These are phyloP conservation scores for Erpobdella octoculata DNA, from an alignment of 2,888 invertebrate species.

Conservation along the genomic window DNA sequence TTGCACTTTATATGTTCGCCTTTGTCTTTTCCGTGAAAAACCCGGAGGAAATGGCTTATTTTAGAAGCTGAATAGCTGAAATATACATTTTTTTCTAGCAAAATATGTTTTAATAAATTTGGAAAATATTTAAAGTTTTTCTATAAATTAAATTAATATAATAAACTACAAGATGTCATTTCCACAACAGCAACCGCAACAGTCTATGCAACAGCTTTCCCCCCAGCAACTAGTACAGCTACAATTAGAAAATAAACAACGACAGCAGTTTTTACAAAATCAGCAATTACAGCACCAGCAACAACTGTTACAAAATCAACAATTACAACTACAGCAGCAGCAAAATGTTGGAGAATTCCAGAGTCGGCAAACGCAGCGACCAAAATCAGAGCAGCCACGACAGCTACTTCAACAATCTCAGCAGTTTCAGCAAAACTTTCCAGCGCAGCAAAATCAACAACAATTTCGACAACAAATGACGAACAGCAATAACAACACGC, in stretches of 20 bases:
- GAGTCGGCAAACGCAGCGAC: not conserved
- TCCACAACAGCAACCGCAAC: not conserved
- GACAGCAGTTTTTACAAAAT: not conserved
- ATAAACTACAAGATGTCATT: no score
- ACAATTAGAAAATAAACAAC: not conserved
- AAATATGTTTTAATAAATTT: no score
- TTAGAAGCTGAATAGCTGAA: no score
- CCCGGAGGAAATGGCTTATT: no score
- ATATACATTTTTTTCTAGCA: no score
- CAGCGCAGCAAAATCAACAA: not conserved
- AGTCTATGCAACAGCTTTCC: not conserved
- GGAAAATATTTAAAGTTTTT: no score
- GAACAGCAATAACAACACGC: not conserved
- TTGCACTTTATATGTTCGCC: no score
- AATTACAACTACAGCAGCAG: not conserved
- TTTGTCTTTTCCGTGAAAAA: no score
- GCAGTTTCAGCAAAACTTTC: not conserved
- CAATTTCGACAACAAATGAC: not conserved
- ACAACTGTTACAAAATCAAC: not conserved
- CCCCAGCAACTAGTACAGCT: conserved; percentile 8
- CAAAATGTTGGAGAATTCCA: not conserved
- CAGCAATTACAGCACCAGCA: not conserved
- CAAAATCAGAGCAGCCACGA: not conserved
- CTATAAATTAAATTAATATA: no score
- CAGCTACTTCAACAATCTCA: not conserved